phyloP scores from a whole-genome alignment of 1,140 invertebrate species.

The Drosophila watanabei region DNA sequence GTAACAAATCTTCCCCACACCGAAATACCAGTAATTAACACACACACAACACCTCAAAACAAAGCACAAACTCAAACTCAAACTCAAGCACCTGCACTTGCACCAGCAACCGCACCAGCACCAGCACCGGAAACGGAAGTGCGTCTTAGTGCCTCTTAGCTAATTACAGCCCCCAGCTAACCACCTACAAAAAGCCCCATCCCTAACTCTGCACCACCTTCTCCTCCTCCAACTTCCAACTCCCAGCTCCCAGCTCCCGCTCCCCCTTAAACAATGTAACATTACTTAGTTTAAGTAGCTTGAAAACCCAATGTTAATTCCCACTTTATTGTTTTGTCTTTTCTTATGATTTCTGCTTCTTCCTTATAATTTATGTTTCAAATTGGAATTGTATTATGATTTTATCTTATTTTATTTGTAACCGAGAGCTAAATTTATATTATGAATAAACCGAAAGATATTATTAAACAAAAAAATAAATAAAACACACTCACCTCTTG shows the following conservation, averaged over 20 bases:
- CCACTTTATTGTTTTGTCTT: constrained; percentile 38
- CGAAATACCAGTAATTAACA: constrained; percentile 45
- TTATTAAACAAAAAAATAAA: constrained; percentile 31
- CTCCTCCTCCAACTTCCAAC: not conserved
- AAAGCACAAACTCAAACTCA: too few species aligned
- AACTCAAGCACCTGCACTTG: constrained; percentile 37
- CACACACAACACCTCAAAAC: constrained; percentile 30
- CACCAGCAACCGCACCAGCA: constrained; percentile 10
- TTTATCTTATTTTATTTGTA: constrained; percentile 60
- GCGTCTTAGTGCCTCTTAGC: constrained; percentile 48
- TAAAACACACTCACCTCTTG: constrained; percentile 27
- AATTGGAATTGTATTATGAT: constrained; percentile 54
- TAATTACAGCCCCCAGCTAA: constrained; percentile 48
- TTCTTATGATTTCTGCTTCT: constrained; percentile 47
- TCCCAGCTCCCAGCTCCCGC: not conserved
- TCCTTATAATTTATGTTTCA: constrained; percentile 52
- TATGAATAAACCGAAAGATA: constrained; percentile 67
- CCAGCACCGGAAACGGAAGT: constrained; percentile 77
- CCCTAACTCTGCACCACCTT: constrained; percentile 13
- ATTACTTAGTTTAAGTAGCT: constrained; percentile 76
- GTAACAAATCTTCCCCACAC: constrained; percentile 49
- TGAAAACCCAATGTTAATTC: constrained; percentile 52
- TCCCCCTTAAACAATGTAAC: constrained; percentile 37
- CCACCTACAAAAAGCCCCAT: constrained; percentile 29
- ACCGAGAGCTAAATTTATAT: constrained; percentile 56